A percentile compares a stretch with the other conserved stretches of the same genome.
Conservation (phyloP, 1,140 invertebrate genomes). For the Drosophila murphyi region DNA sequence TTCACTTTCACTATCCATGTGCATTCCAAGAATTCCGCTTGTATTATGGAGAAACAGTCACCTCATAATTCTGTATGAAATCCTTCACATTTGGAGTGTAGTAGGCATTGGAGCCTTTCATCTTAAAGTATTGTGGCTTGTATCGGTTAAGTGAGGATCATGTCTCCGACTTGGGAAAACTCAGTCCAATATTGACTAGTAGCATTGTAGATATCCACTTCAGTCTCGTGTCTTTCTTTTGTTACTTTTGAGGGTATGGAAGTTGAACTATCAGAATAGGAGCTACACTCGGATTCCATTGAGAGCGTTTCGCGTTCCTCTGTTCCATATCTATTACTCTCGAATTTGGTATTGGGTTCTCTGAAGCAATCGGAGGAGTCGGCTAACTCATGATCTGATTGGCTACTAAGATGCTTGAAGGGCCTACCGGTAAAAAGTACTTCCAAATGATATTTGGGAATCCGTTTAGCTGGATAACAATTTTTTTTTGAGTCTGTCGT, state of each 20-base stretch:
- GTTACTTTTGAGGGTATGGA: not conserved
- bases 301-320: not conserved
- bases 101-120: not conserved
- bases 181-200: constrained; percentile 34
- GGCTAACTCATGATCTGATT: not conserved
- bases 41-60: not conserved
- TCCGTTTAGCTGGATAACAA: not conserved
- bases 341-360: not conserved
- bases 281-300: not conserved
- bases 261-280: not conserved
- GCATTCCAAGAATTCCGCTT: constrained; percentile 44
- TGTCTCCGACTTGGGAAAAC: constrained; percentile 36
- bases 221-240: too few relatives aligned
- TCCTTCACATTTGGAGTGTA: not conserved
- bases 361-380: not conserved
- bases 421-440: not conserved
- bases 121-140: constrained; percentile 7
- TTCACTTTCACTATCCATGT: constrained; percentile 56
- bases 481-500: not conserved
- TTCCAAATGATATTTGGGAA: not conserved
- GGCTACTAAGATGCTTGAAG: not conserved
- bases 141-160: constrained; percentile 37
- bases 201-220: not conserved
- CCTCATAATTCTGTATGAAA: not conserved
- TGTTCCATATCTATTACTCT: not conserved